Evolutionary conservation across 2,797 vertebrate genomes (phyloP).

Genomic region (Tolypeutes matacus): DNA sequence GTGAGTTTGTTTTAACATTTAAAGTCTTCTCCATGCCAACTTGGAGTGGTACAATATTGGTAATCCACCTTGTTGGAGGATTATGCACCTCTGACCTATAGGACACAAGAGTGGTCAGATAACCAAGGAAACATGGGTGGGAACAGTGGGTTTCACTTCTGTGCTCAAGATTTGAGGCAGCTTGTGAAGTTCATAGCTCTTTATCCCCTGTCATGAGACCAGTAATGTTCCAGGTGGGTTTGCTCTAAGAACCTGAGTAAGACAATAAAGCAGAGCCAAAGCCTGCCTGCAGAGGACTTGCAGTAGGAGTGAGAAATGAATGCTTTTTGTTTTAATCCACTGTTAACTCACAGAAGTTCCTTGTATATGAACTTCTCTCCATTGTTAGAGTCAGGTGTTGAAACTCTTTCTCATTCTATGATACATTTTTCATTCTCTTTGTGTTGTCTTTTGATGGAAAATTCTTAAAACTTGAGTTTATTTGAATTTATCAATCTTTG

Average conservation of each 20-base stretch:
- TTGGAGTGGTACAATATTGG: background rate
- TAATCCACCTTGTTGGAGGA: background rate
- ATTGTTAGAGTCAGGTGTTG: background rate
- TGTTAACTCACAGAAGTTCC: background rate
- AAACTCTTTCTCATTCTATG: background rate
- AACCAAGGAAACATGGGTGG: background rate
- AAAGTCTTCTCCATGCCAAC: background rate
- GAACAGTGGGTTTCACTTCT: background rate
- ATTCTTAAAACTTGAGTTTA: background rate
- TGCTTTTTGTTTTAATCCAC: background rate
- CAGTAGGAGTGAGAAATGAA: background rate
- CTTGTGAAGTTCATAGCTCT: background rate
- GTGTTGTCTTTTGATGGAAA: background rate
- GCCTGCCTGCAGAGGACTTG: background rate
- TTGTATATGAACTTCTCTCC: background rate
- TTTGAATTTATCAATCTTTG: background rate
- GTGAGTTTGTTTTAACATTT: background rate
- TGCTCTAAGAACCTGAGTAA: background rate
- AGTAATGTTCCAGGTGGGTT: background rate
- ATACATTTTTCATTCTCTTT: background rate
- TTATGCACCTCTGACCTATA: background rate
- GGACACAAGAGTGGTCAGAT: background rate
- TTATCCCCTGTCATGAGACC: background rate
- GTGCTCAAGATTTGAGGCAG: background rate
- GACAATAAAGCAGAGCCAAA: background rate